A percentile compares a stretch with the other conserved stretches of the same genome.
Evolutionary conservation across 92 coral and sea anemone species (phyloP).

Genomic region (Desmophyllum pertusum): DNA sequence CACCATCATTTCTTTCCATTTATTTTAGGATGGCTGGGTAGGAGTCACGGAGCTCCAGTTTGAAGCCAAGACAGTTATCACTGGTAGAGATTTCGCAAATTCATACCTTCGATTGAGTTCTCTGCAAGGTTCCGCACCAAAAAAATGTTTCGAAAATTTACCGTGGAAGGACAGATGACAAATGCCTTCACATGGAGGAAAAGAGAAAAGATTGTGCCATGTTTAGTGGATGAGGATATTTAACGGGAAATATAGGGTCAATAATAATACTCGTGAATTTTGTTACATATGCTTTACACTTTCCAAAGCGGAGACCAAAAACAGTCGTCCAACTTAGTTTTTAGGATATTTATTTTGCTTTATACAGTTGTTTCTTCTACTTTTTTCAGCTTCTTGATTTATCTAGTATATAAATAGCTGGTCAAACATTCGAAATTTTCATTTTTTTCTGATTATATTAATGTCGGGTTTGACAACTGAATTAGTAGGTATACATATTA

Average conservation of each 20-base stretch:
- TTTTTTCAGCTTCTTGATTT: no score
- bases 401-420: neutral
- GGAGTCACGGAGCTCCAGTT: conserved; percentile 85
- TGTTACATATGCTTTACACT: no score
- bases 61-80: conserved; percentile 81
- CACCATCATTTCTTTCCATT: no score
- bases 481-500: neutral
- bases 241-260: no score
- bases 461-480: neutral
- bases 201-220: neutral
- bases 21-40: conserved; percentile 88
- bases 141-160: conserved; percentile 29
- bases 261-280: neutral
- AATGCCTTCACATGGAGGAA: neutral
- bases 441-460: neutral
- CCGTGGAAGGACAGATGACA: conserved; percentile 38
- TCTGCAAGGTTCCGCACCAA: neutral
- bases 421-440: neutral
- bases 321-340: neutral
- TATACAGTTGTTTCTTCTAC: no score
- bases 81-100: conserved; percentile 85
- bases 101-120: conserved; percentile 67
- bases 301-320: no score
- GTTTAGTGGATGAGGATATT: neutral
- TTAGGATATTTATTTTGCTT: neutral